Evolutionary conservation across 2,888 invertebrate species (phyloP).

Genomic region (Apotomis betuletana): DNA sequence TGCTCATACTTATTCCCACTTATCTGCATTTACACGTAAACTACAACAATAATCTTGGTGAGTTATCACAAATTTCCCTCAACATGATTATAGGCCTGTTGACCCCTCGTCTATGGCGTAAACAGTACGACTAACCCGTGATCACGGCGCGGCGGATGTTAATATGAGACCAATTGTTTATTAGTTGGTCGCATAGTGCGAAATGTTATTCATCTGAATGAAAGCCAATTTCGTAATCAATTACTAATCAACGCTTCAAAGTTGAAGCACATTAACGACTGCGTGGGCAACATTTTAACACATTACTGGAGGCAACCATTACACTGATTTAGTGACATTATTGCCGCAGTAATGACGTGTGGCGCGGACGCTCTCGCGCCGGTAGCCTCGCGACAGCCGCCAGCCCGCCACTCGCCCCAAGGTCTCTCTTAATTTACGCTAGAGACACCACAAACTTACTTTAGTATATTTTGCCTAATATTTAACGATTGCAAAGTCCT

Average conservation of each 20-base stretch:
- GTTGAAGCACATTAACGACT: neutral
- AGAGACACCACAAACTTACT: conserved; percentile 41
- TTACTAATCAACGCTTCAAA: conserved; percentile 11
- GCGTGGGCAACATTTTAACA: conserved; percentile 15
- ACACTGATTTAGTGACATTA: conserved; percentile 28
- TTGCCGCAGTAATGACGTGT: conserved; percentile 3
- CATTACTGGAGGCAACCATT: conserved; percentile 7
- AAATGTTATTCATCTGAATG: neutral
- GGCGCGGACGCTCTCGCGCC: neutral
- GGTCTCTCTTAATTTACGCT: conserved; percentile 38
- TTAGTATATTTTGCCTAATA: neutral
- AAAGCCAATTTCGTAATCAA: conserved; percentile 3
- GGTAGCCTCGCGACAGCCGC: conserved; percentile 1
- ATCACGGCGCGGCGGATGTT: conserved; percentile 1
- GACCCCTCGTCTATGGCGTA: neutral
- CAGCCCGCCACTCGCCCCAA: conserved; percentile 39
- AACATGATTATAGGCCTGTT: neutral
- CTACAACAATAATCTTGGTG: neutral
- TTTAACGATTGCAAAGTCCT: neutral
- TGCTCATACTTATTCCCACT: conserved; percentile 3
- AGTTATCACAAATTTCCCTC: neutral
- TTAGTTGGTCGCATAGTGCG: neutral
- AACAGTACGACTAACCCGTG: neutral
- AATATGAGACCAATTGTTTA: conserved; percentile 2
- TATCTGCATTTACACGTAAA: neutral